A percentile compares a stretch with the other conserved stretches of the same genome.
Conservation (phyloP, 1,140 invertebrate species). For the Sinonovacula constricta region DNA sequence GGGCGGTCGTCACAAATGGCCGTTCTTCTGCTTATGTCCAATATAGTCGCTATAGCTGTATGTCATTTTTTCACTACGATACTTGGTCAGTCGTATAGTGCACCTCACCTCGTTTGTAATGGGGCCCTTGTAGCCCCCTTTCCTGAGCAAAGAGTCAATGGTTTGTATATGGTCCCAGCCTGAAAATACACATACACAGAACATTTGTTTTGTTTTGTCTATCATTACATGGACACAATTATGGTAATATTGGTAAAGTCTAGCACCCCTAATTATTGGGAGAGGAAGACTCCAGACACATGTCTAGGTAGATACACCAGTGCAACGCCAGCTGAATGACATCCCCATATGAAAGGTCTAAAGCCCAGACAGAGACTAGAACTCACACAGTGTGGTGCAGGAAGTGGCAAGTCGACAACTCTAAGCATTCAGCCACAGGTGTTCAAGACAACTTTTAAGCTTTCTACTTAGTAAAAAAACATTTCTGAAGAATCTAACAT, state of each 20-base stretch:
- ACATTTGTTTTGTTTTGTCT: constrained; percentile 14
- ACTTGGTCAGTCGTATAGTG: constrained; percentile 93
- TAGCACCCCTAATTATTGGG: neutral
- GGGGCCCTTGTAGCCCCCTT: constrained; percentile 95
- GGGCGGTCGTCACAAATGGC: constrained; percentile 65
- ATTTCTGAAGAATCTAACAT: too few relatives aligned
- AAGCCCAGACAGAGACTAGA: neutral
- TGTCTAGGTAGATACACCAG: too few relatives aligned
- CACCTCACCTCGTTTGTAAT: constrained; percentile 93
- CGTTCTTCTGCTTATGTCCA: constrained; percentile 70
- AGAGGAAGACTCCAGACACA: too few relatives aligned
- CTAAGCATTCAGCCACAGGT: too few relatives aligned
- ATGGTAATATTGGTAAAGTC: neutral
- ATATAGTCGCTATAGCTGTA: constrained; percentile 90
- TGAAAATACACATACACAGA: constrained; percentile 66
- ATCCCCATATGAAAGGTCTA: neutral
- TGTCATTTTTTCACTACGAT: constrained; percentile 90
- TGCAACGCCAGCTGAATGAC: neutral
- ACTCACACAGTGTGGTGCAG: too few relatives aligned
- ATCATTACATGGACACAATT: too few relatives aligned
- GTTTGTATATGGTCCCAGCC: constrained; percentile 87
- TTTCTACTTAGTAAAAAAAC: too few relatives aligned
- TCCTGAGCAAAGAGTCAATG: constrained; percentile 97
- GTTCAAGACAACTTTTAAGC: too few relatives aligned
- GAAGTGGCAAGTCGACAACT: too few relatives aligned